A percentile compares a stretch with the other conserved stretches of the same genome.
These are phyloP conservation scores for Gymnogyps californianus DNA, from an alignment of 2,113 vertebrate genomes.

Conservation along the genomic window DNA sequence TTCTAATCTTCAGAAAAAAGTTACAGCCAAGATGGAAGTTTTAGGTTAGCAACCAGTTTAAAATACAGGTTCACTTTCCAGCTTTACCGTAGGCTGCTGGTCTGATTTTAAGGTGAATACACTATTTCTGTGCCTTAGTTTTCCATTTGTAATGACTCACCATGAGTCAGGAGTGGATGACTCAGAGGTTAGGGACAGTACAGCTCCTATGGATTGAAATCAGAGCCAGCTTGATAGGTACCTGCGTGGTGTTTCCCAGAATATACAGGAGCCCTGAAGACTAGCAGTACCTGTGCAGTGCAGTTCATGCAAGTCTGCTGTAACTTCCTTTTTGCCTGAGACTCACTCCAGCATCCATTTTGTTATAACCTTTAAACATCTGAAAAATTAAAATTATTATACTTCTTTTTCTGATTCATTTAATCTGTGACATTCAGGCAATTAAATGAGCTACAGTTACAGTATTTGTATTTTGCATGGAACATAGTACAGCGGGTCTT, in stretches of 20 bases:
- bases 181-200: neutral
- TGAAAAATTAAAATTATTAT: neutral
- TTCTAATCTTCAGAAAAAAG: neutral
- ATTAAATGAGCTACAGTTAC: neutral
- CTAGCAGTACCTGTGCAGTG: fast-evolving
- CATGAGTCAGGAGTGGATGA: conserved; percentile 30
- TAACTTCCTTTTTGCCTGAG: neutral
- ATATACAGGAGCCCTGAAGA: neutral
- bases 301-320: neutral
- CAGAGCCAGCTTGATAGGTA: neutral
- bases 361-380: neutral
- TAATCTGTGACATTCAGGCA: neutral
- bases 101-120: neutral
- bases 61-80: neutral
- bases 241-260: neutral
- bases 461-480: neutral
- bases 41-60: neutral
- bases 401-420: neutral
- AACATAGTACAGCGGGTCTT: fast-evolving
- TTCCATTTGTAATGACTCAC: conserved; percentile 37
- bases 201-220: conserved; percentile 10
- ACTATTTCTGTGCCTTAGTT: neutral
- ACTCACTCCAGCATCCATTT: neutral
- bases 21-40: neutral
- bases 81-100: neutral